Percentiles rank a stretch among this genome's conserved stretches.
These are phyloP conservation scores for Parnassius apollo DNA, from an alignment of 2,888 invertebrate genomes.

Conservation along the genomic window DNA sequence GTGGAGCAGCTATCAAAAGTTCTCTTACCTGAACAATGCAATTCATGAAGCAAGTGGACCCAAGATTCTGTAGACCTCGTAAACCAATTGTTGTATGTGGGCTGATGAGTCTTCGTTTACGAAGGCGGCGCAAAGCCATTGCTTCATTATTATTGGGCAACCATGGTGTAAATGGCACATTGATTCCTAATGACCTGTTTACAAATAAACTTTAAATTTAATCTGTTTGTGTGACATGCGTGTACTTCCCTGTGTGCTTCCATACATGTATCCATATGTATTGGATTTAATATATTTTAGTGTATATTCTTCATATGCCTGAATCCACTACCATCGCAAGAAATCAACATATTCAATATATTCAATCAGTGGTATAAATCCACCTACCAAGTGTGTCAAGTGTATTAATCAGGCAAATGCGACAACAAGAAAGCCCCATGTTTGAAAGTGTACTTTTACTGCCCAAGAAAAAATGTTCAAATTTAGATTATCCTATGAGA, in stretches of 20 bases:
- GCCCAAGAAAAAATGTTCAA: no score
- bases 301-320: no score
- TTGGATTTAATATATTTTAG: neutral
- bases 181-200: conserved; percentile 78
- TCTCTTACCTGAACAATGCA: conserved; percentile 91
- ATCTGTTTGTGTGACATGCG: no score
- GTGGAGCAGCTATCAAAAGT: neutral
- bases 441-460: no score
- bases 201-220: neutral
- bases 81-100: conserved; percentile 93
- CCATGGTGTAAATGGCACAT: conserved; percentile 87
- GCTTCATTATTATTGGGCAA: conserved; percentile 89
- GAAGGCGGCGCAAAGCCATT: conserved; percentile 87
- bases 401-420: no score
- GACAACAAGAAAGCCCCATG: no score
- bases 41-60: conserved; percentile 99
- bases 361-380: no score
- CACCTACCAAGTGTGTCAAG: no score
- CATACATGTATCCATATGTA: neutral
- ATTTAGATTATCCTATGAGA: no score
- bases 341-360: no score
- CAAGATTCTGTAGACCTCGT: conserved; percentile 96
- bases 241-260: no score
- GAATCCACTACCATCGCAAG: no score
- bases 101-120: conserved; percentile 89